A percentile compares a stretch with the other conserved stretches of the same genome.
phyloP scores from a whole-genome alignment of 2,113 vertebrate genomes.

The Euleptes europaea region DNA sequence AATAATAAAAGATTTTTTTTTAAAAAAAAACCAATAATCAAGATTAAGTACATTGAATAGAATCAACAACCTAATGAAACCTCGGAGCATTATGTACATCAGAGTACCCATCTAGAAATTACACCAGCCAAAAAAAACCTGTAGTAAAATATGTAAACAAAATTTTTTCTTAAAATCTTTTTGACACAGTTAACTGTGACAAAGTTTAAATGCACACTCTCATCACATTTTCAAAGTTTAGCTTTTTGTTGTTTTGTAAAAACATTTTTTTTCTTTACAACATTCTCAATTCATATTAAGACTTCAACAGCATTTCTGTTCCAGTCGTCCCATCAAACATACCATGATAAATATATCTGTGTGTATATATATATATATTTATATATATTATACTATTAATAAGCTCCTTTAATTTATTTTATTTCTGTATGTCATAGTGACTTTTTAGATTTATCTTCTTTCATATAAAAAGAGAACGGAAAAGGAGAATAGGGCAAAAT shows the following conservation, averaged over 20 bases:
- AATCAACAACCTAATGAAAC: constrained; percentile 69
- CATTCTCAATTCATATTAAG: constrained; percentile 72
- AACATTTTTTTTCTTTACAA: constrained; percentile 87
- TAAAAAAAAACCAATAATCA: constrained; percentile 78
- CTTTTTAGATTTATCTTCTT: constrained; percentile 73
- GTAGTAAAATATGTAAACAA: constrained; percentile 97
- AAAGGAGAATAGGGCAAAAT: constrained; percentile 70
- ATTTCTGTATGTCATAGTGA: constrained; percentile 80
- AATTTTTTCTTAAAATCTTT: constrained; percentile 77
- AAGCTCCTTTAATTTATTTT: constrained; percentile 74
- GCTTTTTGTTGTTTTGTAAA: constrained; percentile 74
- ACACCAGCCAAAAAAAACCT: constrained; percentile 83
- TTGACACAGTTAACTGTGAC: constrained; percentile 96
- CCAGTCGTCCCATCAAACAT: constrained; percentile 82
- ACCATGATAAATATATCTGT: constrained; percentile 84
- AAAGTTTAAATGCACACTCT: constrained; percentile 88
- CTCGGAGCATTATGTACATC: constrained; percentile 83
- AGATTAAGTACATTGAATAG: constrained; percentile 68
- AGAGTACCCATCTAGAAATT: constrained; percentile 83
- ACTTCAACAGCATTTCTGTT: constrained; percentile 86
- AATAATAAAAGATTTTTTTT: constrained; percentile 69
- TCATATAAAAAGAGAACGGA: constrained; percentile 76
- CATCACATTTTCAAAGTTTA: constrained; percentile 84
- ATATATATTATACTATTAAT: constrained; percentile 78
- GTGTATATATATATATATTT: constrained; percentile 81